Base-by-base conservation (phyloP, 2,888 invertebrate genomes). In the Sphecodes monilicornis region DNA sequence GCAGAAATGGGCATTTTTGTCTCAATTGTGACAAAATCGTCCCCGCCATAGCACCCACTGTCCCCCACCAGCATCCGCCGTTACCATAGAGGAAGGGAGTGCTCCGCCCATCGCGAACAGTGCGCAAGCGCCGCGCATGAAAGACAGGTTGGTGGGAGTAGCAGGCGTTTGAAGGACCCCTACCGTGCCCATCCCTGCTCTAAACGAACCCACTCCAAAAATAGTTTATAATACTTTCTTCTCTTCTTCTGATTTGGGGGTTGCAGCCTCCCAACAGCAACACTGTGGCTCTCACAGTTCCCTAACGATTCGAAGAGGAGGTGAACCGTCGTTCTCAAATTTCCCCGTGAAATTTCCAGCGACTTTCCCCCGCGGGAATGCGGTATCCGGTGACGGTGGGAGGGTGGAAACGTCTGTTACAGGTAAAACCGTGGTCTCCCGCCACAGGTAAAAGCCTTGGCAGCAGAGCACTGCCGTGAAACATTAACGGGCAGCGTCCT, bases 401-500 rank as follows among this genome's bases (percentile, higher is more conserved):
- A n/a, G 36, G 64, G 43, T 43, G 69, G 72, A 84, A 78, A 50
- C 29, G 60, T 71, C 73, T 64, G 8, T 50, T 50, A 22, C n/a
- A 50, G 50, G 50, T 50, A 50, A 50, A 22, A 22, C 50, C n/a
- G 50, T n/a, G 3, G 50, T n/a, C n/a, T 50, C 50, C n/a, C 50
- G 0, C 2, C 2, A 10, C 50, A 50, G 50, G n/a, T 50, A 50
- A 50, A 50, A 50, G 50, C 50, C 50, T 50, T 50, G 50, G 50
- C 50, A 50, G 50, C 50, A 3, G 66, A 54, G 66, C 60, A 39
- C 29, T 68, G 75, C 68, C 68, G 80, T 80, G 82, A 82, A 84
- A 86, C 85, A 8, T 80, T 73, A 85, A 88, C 80, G 80, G 72
- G 60, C 69, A 29, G 70, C 43, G 36, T 70, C 68, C 39, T 64